phyloP scores from a whole-genome alignment of 2,113 vertebrate genomes.

The Peromyscus leucopus region DNA sequence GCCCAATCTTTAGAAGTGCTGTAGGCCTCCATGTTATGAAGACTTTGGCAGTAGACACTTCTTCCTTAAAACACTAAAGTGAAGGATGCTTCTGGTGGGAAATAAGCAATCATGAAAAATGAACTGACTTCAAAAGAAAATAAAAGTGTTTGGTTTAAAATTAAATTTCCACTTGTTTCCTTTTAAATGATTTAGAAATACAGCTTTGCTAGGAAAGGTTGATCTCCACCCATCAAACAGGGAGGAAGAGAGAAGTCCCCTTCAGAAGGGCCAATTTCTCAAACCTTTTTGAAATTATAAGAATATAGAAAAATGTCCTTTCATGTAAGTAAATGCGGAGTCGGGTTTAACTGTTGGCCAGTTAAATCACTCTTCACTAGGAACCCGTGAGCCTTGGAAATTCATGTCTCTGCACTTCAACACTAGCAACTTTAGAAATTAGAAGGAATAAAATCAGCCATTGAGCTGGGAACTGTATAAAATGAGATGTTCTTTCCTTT shows the following conservation, averaged over 20 bases:
- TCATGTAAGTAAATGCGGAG: neutral
- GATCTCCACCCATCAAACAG: neutral
- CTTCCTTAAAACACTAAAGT: slow-evolving; percentile 74
- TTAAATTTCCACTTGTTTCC: slow-evolving; percentile 71
- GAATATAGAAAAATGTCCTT: slow-evolving; percentile 14
- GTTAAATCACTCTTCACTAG: neutral
- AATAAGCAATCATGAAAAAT: slow-evolving; percentile 76
- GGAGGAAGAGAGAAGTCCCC: neutral
- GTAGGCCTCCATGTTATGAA: slow-evolving; percentile 58
- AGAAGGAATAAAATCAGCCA: neutral
- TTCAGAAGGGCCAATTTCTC: neutral
- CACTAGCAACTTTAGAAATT: neutral
- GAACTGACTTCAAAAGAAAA: slow-evolving; percentile 52
- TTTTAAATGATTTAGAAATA: slow-evolving; percentile 75
- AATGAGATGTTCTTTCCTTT: neutral
- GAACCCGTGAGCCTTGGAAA: slow-evolving; percentile 11
- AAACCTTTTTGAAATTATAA: slow-evolving; percentile 17
- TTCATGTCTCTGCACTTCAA: neutral
- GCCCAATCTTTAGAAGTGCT: slow-evolving; percentile 66
- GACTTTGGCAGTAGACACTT: slow-evolving; percentile 69
- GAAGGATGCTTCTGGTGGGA: slow-evolving; percentile 75
- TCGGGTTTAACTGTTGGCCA: neutral
- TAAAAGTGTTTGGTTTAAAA: slow-evolving; percentile 72
- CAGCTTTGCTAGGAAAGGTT: slow-evolving; percentile 6
- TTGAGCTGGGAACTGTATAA: neutral